phyloP scores from a whole-genome alignment of 2,113 vertebrate species.

The Rhinolophus sinicus region DNA sequence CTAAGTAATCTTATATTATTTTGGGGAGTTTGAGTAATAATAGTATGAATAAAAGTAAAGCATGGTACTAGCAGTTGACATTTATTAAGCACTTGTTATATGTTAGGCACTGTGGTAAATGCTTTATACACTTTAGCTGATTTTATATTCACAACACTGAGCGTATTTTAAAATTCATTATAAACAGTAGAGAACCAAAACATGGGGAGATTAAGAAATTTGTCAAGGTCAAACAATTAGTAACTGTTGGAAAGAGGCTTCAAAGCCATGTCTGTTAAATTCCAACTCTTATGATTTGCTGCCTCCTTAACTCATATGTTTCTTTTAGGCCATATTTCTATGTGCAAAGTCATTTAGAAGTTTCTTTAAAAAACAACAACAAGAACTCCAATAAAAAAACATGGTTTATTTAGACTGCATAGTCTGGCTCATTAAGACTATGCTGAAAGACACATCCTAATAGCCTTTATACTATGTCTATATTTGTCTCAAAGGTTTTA shows the following conservation, averaged over 20 bases:
- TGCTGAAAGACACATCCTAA: background rate
- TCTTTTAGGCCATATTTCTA: background rate
- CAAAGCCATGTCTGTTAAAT: background rate
- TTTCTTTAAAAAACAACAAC: background rate
- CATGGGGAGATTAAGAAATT: background rate
- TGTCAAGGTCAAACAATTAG: background rate
- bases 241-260: background rate
- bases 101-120: background rate
- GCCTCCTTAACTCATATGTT: background rate
- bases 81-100: background rate
- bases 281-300: background rate
- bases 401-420: background rate
- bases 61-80: background rate
- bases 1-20: background rate
- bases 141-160: constrained; percentile 1
- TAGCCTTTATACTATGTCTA: background rate
- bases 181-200: background rate
- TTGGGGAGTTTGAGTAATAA: background rate
- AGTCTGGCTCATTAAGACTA: background rate
- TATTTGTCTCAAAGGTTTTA: background rate
- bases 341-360: background rate
- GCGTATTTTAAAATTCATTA: background rate
- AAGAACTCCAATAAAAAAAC: background rate
- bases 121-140: background rate
- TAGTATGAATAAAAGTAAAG: background rate